Evolutionary conservation across 1,140 invertebrate genomes (phyloP), one percentile per base, ranked within the genome.

Genomic region (Meloidogyne exigua): DNA sequence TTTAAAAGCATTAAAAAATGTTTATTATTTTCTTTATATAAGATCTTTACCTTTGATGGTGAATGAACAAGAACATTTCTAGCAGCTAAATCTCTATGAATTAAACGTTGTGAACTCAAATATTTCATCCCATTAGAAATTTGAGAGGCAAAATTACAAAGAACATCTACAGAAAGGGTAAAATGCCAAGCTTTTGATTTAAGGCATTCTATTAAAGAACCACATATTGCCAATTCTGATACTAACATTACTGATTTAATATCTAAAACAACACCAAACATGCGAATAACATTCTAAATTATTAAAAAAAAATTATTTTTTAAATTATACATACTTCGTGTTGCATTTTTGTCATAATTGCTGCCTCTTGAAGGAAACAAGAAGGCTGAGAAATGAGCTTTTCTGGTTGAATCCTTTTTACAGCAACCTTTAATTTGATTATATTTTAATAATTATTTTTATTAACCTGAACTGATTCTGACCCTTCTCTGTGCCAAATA

Each of bases 101-200:
- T 88, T 85, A 95, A 96, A n/a, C 77, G 32, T 72, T 87, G 77
- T 2, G 74, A 44, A 44, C 75, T 74, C 12, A 87, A 77, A 75
- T 98, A 98, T 82, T 96, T 93, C 95, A 98, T 98, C 73, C 96
- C 96, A 77, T 93, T 90, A 0, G 95, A 95, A 7, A 98, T 93
- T 91, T 99, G 95, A 88, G 93, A 96, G 0, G 95, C 93, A 89
- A 96, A 99, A n/a, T 94, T 77, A 81, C 88, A 89, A 23, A 90
- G 83, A 23, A 84, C 78, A 15, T 87, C 82, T 26, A 98, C 92
- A 4, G 94, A 93, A 88, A 98, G 96, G 87, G 93, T 95, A 0
- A 92, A 90, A 3, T 94, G 89, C 32, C 97, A 88, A 1, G 92
- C 92, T 0, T 94, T 92, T 85, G 98, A 95, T 83, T 96, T 95